A percentile compares a stretch with the other conserved stretches of the same genome.
Evolutionary conservation across 1,140 invertebrate species (phyloP).

Genomic region (Rhopalosiphum maidis): DNA sequence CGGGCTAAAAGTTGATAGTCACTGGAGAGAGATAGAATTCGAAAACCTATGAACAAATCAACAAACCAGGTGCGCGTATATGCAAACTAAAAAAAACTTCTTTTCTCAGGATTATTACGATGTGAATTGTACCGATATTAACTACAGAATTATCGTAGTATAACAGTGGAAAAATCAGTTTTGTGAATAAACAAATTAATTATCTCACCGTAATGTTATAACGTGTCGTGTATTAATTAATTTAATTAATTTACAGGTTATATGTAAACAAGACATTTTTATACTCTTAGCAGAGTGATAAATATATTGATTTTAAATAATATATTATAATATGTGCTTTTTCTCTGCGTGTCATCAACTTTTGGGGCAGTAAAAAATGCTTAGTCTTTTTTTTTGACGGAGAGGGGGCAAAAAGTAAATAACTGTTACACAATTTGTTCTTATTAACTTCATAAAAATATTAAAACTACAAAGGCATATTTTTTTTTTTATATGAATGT

Average conservation of each 20-base stretch:
- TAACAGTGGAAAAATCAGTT: not conserved
- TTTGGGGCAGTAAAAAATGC: too few species aligned
- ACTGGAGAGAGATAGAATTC: not conserved
- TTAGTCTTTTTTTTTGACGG: too few species aligned
- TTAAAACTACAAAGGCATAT: too few species aligned
- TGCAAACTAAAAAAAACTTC: not conserved
- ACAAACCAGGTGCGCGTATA: not conserved
- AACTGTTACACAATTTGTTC: too few species aligned
- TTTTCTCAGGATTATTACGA: not conserved
- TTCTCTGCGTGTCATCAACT: too few species aligned
- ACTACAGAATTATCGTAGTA: not conserved
- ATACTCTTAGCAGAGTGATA: not conserved
- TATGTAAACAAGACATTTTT: not conserved
- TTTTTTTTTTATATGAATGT: too few species aligned
- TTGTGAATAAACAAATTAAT: not conserved
- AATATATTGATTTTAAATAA: too few species aligned
- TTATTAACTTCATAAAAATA: too few species aligned
- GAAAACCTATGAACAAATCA: conserved; percentile 30
- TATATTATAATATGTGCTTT: too few species aligned
- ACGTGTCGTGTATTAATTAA: not conserved
- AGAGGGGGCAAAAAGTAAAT: too few species aligned
- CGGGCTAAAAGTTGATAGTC: not conserved
- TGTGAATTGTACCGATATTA: not conserved
- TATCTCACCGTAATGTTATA: not conserved
- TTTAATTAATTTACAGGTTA: not conserved